These are phyloP conservation scores for Lamellibrachia satsuma DNA, from an alignment of 2,888 invertebrate genomes.

Conservation along the genomic window DNA sequence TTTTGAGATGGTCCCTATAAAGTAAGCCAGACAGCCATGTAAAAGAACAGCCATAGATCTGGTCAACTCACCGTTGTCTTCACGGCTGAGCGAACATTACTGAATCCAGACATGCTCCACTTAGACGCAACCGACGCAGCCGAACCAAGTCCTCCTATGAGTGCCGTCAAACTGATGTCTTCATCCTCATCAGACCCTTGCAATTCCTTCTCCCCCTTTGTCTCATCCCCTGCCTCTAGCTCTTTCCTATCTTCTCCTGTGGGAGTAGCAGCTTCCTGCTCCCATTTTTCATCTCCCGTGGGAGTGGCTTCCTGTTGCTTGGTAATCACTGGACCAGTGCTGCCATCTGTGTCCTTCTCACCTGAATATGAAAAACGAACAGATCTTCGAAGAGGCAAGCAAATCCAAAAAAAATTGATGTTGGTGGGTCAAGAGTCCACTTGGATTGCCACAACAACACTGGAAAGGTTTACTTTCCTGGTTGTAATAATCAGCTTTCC, in stretches of 20 bases:
- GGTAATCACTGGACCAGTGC: not conserved
- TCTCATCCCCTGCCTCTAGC: slow-evolving; percentile 37
- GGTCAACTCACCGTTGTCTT: slow-evolving; percentile 1
- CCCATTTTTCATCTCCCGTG: not conserved
- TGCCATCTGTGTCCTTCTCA: not conserved
- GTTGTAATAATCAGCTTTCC: too few species aligned
- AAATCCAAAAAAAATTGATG: too few species aligned
- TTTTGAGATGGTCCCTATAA: not conserved
- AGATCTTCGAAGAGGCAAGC: not conserved
- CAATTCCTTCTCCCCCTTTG: slow-evolving; percentile 28
- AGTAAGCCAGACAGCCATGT: not conserved
- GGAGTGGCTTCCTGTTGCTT: not conserved
- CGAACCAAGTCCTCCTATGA: not conserved
- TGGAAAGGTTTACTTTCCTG: too few species aligned
- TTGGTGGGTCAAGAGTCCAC: too few species aligned
- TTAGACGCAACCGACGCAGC: slow-evolving; percentile 34
- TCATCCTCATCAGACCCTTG: not conserved
- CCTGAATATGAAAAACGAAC: not conserved
- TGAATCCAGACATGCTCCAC: slow-evolving; percentile 57
- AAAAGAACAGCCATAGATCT: not conserved
- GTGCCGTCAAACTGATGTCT: not conserved
- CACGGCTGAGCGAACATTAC: not conserved
- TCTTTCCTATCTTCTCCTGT: not conserved
- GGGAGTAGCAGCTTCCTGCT: not conserved
- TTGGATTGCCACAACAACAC: too few species aligned